Evolutionary conservation across 2,888 invertebrate species (phyloP).

Genomic region (Agonopterix subpropinquella): DNA sequence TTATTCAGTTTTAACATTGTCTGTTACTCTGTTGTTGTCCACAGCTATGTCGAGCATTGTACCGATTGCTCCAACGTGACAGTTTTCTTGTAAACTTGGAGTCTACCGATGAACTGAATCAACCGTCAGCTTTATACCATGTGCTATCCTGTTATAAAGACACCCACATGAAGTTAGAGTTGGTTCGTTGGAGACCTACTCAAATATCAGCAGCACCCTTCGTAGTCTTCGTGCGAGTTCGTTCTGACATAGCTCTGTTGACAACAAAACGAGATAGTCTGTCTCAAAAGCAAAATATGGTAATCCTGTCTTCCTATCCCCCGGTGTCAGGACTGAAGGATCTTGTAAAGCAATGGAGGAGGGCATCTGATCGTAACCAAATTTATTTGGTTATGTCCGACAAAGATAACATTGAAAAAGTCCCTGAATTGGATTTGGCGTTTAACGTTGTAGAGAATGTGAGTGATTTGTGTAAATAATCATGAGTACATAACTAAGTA

Average conservation of each 20-base stretch:
- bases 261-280: constrained; percentile 19
- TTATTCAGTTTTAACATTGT: no score
- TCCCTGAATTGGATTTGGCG: constrained; percentile 31
- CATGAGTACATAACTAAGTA: background rate
- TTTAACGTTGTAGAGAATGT: constrained; percentile 21
- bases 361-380: constrained; percentile 23
- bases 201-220: constrained; percentile 9
- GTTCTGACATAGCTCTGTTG: constrained; percentile 23
- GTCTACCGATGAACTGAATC: constrained; percentile 6
- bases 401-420: constrained; percentile 22
- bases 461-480: background rate
- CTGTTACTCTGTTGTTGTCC: no score
- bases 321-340: constrained; percentile 24
- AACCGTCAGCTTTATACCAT: constrained; percentile 20
- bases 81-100: constrained; percentile 26
- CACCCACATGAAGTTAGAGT: constrained; percentile 15
- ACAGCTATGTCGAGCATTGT: constrained; percentile 23
- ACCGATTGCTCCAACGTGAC: constrained; percentile 18
- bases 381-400: constrained; percentile 33
- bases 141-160: constrained; percentile 19
- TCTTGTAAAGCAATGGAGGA: constrained; percentile 29
- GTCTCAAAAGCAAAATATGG: constrained; percentile 22
- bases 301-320: constrained; percentile 29
- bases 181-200: constrained; percentile 25
- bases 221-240: constrained; percentile 20